Conservation (phyloP, 2,113 vertebrate genomes). For the Psittacus erithacus region DNA sequence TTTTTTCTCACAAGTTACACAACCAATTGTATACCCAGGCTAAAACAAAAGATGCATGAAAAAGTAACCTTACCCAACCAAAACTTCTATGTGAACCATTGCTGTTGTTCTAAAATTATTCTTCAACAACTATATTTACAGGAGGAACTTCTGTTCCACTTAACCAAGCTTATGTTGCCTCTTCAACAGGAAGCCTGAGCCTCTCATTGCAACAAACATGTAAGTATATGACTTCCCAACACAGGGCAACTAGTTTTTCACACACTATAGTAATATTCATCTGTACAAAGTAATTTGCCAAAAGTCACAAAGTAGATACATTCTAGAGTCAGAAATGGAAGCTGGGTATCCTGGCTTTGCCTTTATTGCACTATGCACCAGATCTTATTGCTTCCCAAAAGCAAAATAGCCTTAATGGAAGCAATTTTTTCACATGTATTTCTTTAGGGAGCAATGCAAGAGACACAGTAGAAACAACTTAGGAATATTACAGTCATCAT, state of each 20-base stretch:
- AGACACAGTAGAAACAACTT: conserved; percentile 12
- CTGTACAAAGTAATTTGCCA: background rate
- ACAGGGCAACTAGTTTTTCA: background rate
- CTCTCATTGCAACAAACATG: background rate
- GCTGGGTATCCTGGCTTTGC: background rate
- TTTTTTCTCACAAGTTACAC: background rate
- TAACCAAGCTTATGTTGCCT: background rate
- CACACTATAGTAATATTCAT: background rate
- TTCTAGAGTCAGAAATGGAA: background rate
- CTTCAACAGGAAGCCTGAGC: background rate
- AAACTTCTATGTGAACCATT: background rate
- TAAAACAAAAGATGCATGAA: background rate
- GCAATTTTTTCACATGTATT: background rate
- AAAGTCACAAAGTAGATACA: background rate
- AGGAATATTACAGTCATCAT: conserved; percentile 35
- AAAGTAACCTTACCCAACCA: background rate
- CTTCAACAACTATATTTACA: background rate
- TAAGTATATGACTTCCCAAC: background rate
- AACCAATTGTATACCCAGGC: background rate
- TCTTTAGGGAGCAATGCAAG: background rate
- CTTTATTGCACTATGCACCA: background rate
- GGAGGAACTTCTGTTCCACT: background rate
- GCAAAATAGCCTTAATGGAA: conserved; percentile 25
- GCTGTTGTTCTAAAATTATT: conserved; percentile 1
- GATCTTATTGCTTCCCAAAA: conserved; percentile 24